Conservation (phyloP, 2,797 vertebrate genomes). For the Sphenodon punctatus region DNA sequence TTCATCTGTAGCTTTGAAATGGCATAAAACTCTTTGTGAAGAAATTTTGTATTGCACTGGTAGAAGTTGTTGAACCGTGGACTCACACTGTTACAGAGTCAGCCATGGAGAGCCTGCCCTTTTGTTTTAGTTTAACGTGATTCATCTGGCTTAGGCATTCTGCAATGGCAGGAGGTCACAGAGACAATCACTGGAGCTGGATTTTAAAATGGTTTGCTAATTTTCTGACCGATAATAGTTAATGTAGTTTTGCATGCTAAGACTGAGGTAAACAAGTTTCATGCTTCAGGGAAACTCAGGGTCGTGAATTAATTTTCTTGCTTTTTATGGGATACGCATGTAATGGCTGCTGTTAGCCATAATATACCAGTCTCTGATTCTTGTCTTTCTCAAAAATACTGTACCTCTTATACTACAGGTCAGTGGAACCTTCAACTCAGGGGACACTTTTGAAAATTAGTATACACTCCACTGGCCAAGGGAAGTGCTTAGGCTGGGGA, state of each 20-base stretch:
- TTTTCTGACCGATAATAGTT: conserved; percentile 11
- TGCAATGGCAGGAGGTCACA: background rate
- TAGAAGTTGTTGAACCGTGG: conserved; percentile 53
- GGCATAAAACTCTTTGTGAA: conserved; percentile 66
- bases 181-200: background rate
- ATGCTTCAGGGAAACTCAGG: background rate
- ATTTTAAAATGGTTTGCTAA: conserved; percentile 30
- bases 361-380: no score
- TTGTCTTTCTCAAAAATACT: no score
- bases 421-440: no score
- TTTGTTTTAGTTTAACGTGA: conserved; percentile 39
- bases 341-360: no score
- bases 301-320: background rate
- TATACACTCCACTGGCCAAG: no score
- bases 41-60: conserved; percentile 46
- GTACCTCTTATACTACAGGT: no score
- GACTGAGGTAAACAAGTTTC: background rate
- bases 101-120: conserved; percentile 19
- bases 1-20: conserved; percentile 68
- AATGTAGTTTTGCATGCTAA: background rate
- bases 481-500: no score
- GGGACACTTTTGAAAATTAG: no score
- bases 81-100: background rate
- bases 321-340: no score
- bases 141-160: background rate